These are phyloP conservation scores for Baronia brevicornis DNA, from an alignment of 2,888 invertebrate species.

Conservation along the genomic window DNA sequence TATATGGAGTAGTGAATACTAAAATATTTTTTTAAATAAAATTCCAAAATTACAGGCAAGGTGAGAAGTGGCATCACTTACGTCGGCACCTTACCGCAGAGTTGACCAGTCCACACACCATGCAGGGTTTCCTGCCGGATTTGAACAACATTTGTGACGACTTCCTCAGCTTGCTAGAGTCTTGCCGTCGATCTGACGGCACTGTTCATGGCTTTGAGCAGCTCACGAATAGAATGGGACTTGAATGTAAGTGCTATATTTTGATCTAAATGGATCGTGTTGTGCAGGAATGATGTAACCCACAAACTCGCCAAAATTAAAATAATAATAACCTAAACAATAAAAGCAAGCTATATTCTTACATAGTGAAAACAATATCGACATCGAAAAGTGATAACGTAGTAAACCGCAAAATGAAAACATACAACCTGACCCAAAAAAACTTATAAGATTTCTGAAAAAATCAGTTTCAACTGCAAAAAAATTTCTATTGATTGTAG, in stretches of 20 bases:
- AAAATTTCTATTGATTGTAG: too few relatives aligned
- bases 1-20: slow-evolving; percentile 3
- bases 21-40: slow-evolving; percentile 1
- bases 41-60: slow-evolving; percentile 75
- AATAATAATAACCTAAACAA: too few relatives aligned
- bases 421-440: too few relatives aligned
- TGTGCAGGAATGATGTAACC: too few relatives aligned
- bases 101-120: slow-evolving; percentile 84
- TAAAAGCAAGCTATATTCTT: too few relatives aligned
- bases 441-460: too few relatives aligned
- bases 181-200: slow-evolving; percentile 66
- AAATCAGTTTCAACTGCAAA: too few relatives aligned
- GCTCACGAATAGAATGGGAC: slow-evolving; percentile 84
- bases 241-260: slow-evolving; percentile 83
- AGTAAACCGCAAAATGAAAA: too few relatives aligned
- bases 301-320: too few relatives aligned
- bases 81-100: slow-evolving; percentile 83
- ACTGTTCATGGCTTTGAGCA: slow-evolving; percentile 80
- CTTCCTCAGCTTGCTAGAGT: slow-evolving; percentile 80
- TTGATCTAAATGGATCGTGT: too few relatives aligned
- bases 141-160: slow-evolving; percentile 85
- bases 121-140: slow-evolving; percentile 84
- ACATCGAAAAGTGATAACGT: too few relatives aligned
- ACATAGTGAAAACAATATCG: too few relatives aligned
- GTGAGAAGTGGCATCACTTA: slow-evolving; percentile 85